Base-by-base conservation (phyloP, 1,140 invertebrate genomes). In the Lepidurus couesii region DNA sequence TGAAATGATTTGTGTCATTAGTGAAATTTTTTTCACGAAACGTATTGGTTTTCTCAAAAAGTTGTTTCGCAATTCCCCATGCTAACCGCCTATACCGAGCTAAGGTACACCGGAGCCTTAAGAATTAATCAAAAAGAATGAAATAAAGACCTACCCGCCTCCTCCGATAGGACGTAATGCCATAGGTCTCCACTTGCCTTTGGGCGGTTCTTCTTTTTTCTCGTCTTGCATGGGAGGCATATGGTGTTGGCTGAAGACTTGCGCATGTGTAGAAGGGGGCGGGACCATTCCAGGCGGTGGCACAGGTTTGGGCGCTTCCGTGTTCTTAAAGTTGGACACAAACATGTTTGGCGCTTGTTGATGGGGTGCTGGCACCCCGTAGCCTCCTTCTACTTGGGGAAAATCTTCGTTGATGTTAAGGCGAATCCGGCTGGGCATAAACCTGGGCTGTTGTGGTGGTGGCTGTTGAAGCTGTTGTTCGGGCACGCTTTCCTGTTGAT, bases 151-250 rank as follows among this genome's bases (percentile, higher is more conserved):
- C 3, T 42, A 75, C 24, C 73, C 78, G 43, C 78, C 42, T 16
- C 78, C 78, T 75, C 74, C 11, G 9, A 75, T 79, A 16, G 75
- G 44, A 44, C 75, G 74, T 44, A 79, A 24, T 5, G 78, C 73
- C 73, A 79, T 75, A 10, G 78, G 78, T 13, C 74, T 43, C 78
- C 78, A 79, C n/a, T 79, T 79, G 9, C 78, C 78, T 65, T 65
- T 65, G 21, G 53, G 53, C 13, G 53, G 16, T 65, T 65, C 53
- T 65, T 65, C 53, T 21, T 65, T 65, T 65, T 65, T 65, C 53
- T 65, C 53, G 16, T 65, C 53, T 65, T 11, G 53, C 8, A 21
- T 13, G 6, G 53, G 16, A 21, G n/a, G 53, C 13, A 16, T 21
- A n/a, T 9, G 13, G 16, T n/a, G 53, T 16, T 65, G 53, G 53